Evolutionary conservation across 2,888 invertebrate genomes (phyloP), one percentile per base, ranked within the genome.

Genomic region (Caenorhabditis angaria): DNA sequence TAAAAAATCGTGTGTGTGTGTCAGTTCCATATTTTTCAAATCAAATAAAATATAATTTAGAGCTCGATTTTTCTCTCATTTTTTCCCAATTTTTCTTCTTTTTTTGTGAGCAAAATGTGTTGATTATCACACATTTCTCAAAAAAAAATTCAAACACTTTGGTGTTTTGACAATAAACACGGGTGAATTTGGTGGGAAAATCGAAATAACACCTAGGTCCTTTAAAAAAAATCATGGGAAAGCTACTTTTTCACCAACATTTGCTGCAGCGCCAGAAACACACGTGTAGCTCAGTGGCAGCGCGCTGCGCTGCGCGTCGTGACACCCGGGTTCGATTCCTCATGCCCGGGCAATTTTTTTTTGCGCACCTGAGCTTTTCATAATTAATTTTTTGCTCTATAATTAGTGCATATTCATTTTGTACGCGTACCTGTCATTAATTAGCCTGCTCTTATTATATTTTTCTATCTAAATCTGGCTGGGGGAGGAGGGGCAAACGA

Each of bases 1-100:
- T 41, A 41, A 41, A 32, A 32, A 41, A 41, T n/a, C n/a, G n/a
- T n/a, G n/a, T n/a, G n/a, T n/a, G 18, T 41, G 41, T 41, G 41
- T 41, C 41, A 41, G 41, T 41, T 41, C 41, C 41, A 41, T 41
- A 41, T 41, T 41, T 41, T 41, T 41, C 41, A 41, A 41, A 41
- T 41, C 18, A 41, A 41, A 41, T n/a, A n/a, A n/a, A 41, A 41
- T 18, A 41, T 41, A 18, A 41, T 41, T 41, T 41, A 41, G 41
- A n/a, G n/a, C n/a, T 41, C 41, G 41, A 3, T 41, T 41, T 41
- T 41, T 41, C 6, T 32, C 12, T 32, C 12, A 12, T 32, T 32
- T 32, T 32, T 32, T 32, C 12, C 6, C 12, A 5, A 12, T 32
- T 5, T 41, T 41, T 18, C 41, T 18, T 18, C 18, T 14, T 41